Evolutionary conservation across 2,113 vertebrate species (phyloP).

Genomic region (Bucco capensis): DNA sequence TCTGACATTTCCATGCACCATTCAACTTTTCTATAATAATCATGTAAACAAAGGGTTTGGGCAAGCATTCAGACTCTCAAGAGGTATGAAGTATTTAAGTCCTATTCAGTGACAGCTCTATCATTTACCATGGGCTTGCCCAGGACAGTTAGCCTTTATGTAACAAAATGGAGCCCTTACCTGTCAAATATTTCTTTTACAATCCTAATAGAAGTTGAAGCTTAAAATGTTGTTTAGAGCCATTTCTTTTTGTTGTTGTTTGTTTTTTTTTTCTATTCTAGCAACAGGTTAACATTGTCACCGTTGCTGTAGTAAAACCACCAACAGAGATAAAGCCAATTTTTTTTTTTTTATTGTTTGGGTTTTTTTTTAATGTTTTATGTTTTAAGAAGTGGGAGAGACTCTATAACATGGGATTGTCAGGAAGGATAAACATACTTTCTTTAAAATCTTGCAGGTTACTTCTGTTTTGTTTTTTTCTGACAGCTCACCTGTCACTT

Average conservation of each 20-base stretch:
- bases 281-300: not conserved
- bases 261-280: no score
- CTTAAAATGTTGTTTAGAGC: not conserved
- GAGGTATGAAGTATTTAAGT: not conserved
- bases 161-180: not conserved
- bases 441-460: not conserved
- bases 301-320: not conserved
- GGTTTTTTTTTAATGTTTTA: not conserved
- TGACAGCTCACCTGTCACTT: slow-evolving; percentile 2
- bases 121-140: not conserved
- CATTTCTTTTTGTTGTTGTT: not conserved
- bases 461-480: not conserved
- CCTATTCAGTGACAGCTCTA: not conserved
- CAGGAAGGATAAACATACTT: not conserved
- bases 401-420: not conserved
- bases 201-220: not conserved
- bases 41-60: not conserved
- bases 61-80: not conserved
- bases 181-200: not conserved
- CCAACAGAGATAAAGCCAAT: not conserved
- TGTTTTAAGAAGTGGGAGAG: not conserved
- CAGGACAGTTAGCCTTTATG: not conserved
- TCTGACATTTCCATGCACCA: not conserved
- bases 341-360: no score
- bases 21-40: not conserved